Conservation (phyloP, 1,140 invertebrate genomes). For the Nebria ingens region DNA sequence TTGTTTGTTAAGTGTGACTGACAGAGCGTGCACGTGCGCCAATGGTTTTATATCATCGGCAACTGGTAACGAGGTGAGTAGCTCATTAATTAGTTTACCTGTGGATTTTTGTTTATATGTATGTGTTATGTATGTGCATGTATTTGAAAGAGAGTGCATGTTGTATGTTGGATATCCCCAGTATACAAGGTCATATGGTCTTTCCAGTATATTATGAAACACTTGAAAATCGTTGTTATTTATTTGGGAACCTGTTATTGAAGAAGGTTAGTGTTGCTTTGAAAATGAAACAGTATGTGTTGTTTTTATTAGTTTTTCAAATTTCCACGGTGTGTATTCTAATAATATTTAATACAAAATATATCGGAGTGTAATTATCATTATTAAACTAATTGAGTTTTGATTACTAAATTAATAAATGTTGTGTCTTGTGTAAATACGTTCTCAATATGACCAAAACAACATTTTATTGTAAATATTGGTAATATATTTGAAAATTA, state of each 20-base stretch:
- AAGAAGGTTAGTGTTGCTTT: background rate
- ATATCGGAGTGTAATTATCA: no score
- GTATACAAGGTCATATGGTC: background rate
- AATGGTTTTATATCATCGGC: conserved; percentile 41
- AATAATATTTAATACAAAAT: no score
- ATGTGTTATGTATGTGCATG: conserved; percentile 16
- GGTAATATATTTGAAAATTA: no score
- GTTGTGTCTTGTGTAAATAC: no score
- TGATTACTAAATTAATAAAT: no score
- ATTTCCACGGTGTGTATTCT: background rate
- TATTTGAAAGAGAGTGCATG: background rate
- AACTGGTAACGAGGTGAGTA: conserved; percentile 26
- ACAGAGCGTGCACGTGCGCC: conserved; percentile 52
- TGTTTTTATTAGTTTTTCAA: background rate
- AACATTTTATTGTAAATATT: no score
- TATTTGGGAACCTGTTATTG: background rate
- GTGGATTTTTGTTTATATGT: no score
- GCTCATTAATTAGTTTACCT: conserved; percentile 9
- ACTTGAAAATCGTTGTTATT: background rate
- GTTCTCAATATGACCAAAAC: no score
- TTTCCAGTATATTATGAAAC: background rate
- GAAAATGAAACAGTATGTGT: background rate
- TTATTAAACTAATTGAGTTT: no score
- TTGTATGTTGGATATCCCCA: background rate
- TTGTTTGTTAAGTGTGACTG: conserved; percentile 41